Evolutionary conservation across 2,888 invertebrate species (phyloP), one percentile per base, ranked within the genome.

Genomic region (Sabatieria punctata): DNA sequence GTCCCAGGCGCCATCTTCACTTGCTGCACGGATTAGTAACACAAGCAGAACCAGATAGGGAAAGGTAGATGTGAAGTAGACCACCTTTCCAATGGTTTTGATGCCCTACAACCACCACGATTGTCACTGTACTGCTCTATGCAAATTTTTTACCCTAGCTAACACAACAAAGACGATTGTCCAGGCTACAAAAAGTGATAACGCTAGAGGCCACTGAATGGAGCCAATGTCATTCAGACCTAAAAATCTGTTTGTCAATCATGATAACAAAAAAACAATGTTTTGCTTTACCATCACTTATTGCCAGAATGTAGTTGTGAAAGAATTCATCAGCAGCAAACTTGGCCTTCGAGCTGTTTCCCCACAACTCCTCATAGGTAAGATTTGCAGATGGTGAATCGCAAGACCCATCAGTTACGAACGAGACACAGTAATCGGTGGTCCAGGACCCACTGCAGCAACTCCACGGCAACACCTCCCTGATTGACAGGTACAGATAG

Each of bases 1-100:
- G 6, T 53, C 47, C 22, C 43, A 38, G 18, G 60, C 59, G 2
- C 60, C 60, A 2, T 55, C 55, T 23, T 57, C 45, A 2, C 55
- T 57, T 13, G 52, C 50, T 49, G 33, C 33, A 13, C 33, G 11
- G 11, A 38, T 21, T 8, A 38, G 21, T 18, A 38, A 18, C 8
- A 38, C n/a, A 8, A 41, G 19, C 21, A 38, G n/a, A 8, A 38
- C 38, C 8, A 38, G 38, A 18, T 38, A 38, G 11, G 38, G 38
- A 18, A 38, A 18, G n/a, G 38, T 38, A 13, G 38, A 38, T 8
- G 38, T 38, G 38, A 41, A 11, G 41, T 41, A 41, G 24, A 11
- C 24, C 22, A 18, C 8, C n/a, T 39, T 39, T n/a, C 39, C 39
- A 19, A 39, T 13, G n/a, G 11, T 22, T 18, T 41, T 41, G 26